Base-by-base conservation (phyloP, 2,797 vertebrate genomes). In the Galagoides demidoff region DNA sequence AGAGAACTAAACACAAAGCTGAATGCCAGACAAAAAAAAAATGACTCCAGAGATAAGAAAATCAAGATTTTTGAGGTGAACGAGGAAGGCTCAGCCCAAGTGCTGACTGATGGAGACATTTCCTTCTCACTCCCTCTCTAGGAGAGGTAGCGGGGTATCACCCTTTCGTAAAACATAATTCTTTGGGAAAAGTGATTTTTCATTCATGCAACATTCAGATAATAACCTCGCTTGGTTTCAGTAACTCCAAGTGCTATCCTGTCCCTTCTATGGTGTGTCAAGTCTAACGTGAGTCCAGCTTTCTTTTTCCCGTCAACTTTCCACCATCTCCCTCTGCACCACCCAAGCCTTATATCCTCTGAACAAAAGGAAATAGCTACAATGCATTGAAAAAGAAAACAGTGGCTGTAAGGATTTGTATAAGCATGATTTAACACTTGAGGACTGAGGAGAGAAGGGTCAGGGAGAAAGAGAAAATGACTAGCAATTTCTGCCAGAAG, bases 381-480 rank as follows among this genome's bases (percentile, higher is more conserved):
- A 99, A 99, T 99, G 98, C 99, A 99, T 98, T 99, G 99, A 99
- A 99, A 99, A 99, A 99, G 99, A 99, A 99, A 99, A 99, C 98
- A 99, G 98, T 66, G 96, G 98, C 98, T 97, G 95, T 97, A 98
- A 97, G 97, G 57, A 96, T 97, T 29, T 70, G 63, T 71, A 22
- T 96, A 87, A 10, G 0, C 84, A 95, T 89, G 93, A 98, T 96
- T 98, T 98, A 98, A 97, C 97, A 93, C 55, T 22, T 94, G 96
- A 97, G 97, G 92, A 97, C 97, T 95, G 49, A 95, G 96, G 89
- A 95, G 95, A 95, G 96, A 89, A 91, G 61, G 29, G 64, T 31
- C 29, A 71, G 89, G 37, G 87, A 23, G 22, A 89, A 22, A 70
- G 74, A 93, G 78, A 61, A 77, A 68, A 89, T 2, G 37, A 52